phyloP scores from a whole-genome alignment of 2,797 vertebrate species.

The Numenius phaeopus region DNA sequence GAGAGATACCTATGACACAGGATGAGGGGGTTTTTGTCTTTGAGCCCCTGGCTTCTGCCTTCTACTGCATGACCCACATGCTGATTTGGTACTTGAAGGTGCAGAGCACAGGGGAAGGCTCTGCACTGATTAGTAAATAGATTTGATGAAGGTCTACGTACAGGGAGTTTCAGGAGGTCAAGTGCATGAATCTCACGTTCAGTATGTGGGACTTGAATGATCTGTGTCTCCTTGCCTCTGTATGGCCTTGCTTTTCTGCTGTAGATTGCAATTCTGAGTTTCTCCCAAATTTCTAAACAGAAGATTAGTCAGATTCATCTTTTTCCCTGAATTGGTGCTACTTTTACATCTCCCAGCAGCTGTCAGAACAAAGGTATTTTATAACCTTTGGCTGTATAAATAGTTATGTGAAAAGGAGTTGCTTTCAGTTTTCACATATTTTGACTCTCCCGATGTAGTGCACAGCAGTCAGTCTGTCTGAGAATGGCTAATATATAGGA shows the following conservation, averaged over 20 bases:
- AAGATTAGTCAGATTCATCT: neutral
- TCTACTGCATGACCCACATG: neutral
- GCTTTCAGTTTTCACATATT: neutral
- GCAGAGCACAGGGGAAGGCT: neutral
- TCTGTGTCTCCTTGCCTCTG: fast-evolving
- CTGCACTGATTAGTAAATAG: neutral
- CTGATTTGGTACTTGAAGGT: neutral
- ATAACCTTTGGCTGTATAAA: conserved; percentile 10
- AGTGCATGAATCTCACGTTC: neutral
- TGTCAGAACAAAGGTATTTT: conserved; percentile 30
- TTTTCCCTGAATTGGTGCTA: neutral
- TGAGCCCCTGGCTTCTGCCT: neutral
- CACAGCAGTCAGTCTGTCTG: conserved; percentile 8
- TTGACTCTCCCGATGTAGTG: neutral
- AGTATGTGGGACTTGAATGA: neutral
- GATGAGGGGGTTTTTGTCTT: neutral
- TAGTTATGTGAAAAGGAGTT: neutral
- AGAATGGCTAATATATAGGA: neutral
- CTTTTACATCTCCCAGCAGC: neutral
- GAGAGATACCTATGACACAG: neutral
- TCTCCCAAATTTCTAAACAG: neutral
- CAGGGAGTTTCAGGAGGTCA: neutral
- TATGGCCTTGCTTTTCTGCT: neutral
- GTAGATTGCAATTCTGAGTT: neutral
- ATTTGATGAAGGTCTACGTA: neutral